These are phyloP conservation scores for Daktulosphaira vitifoliae DNA, from an alignment of 1,140 invertebrate genomes.

Conservation along the genomic window DNA sequence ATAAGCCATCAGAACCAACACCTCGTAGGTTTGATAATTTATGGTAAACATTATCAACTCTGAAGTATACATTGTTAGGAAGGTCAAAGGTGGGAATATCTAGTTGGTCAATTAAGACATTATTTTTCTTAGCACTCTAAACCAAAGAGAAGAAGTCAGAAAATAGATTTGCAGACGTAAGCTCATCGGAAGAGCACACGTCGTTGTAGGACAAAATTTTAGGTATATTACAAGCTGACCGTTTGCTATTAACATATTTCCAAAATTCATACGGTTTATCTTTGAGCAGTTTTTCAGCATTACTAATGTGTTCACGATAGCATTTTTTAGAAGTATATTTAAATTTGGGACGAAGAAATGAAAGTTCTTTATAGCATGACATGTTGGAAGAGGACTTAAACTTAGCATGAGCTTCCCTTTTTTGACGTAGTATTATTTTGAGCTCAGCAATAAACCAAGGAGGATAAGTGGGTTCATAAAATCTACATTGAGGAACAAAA, in stretches of 20 bases:
- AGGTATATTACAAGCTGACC: neutral
- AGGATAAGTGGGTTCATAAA: no score
- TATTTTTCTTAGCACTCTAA: neutral
- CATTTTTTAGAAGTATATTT: neutral
- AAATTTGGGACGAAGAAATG: neutral
- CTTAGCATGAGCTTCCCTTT: no score
- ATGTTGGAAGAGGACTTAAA: no score
- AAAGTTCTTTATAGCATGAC: neutral
- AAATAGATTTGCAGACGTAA: neutral
- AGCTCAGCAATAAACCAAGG: no score
- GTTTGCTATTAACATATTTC: neutral
- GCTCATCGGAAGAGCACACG: neutral
- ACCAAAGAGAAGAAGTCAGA: neutral
- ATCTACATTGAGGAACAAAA: no score
- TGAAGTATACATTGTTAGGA: neutral
- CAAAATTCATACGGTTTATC: neutral
- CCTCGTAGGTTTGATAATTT: neutral
- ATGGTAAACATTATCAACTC: neutral
- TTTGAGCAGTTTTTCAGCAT: neutral
- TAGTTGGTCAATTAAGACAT: neutral
- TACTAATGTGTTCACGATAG: neutral
- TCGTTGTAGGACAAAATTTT: neutral
- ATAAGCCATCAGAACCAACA: neutral
- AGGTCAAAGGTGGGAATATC: neutral
- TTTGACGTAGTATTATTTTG: no score